These are phyloP conservation scores for Arvicanthis niloticus DNA, from an alignment of 2,113 vertebrate genomes.

Conservation along the genomic window DNA sequence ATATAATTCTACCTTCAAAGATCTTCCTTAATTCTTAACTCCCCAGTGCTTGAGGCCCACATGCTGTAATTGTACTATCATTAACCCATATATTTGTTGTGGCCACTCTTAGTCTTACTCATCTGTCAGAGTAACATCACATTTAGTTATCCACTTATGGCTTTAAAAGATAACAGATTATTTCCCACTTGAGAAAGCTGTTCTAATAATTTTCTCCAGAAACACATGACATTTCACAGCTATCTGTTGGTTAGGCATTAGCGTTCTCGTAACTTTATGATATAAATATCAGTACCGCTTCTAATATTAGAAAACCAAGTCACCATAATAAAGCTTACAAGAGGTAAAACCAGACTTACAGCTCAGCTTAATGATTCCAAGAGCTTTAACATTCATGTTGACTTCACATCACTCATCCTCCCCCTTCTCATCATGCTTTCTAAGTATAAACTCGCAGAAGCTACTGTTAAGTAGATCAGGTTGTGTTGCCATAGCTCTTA, in stretches of 20 bases:
- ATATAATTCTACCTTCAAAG: not conserved
- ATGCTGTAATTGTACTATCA: not conserved
- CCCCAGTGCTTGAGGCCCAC: not conserved
- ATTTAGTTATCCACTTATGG: not conserved
- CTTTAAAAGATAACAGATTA: not conserved
- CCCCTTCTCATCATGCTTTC: not conserved
- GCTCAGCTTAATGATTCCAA: not conserved
- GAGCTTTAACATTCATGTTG: not conserved
- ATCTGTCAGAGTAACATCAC: not conserved
- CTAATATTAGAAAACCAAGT: not conserved
- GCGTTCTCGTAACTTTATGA: not conserved
- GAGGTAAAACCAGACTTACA: not conserved
- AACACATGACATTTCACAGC: not conserved
- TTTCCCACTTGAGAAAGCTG: not conserved
- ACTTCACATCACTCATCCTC: not conserved
- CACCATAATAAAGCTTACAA: not conserved
- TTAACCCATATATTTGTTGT: not conserved
- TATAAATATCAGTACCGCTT: not conserved
- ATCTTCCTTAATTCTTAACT: not conserved
- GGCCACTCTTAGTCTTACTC: not conserved
- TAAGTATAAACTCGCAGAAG: slow-evolving; percentile 10
- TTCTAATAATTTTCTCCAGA: not conserved
- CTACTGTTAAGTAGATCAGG: not conserved
- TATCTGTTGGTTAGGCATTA: not conserved
- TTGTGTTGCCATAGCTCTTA: not conserved